Conservation (phyloP, 2,113 vertebrate species). For the Cariama cristata region DNA sequence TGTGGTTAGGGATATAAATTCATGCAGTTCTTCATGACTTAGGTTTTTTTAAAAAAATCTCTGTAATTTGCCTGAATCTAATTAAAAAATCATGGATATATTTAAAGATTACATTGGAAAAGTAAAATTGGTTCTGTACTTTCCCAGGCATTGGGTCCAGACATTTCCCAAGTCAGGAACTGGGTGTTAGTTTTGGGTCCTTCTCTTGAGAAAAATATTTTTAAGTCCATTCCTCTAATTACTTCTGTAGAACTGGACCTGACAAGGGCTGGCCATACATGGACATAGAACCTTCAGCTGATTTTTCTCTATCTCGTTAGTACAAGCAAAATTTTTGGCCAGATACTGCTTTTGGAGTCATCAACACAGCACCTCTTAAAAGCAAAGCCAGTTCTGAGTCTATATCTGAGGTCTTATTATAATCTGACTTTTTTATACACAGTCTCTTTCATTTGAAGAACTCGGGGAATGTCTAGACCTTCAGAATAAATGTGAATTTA, state of each 20-base stretch:
- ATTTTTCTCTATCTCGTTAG: not conserved
- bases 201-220: constrained; percentile 33
- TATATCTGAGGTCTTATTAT: not conserved
- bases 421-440: not conserved
- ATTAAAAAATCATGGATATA: not conserved
- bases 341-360: not conserved
- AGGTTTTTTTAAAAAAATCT: not conserved
- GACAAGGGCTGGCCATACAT: not conserved
- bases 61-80: not conserved
- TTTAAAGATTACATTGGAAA: not conserved
- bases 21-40: not conserved
- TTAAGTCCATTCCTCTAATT: not conserved
- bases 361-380: not conserved
- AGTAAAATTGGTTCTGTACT: not conserved
- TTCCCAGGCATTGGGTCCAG: not conserved
- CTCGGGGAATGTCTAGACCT: not conserved
- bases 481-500: constrained; percentile 15
- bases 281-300: not conserved
- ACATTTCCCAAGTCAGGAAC: not conserved
- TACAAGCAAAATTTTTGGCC: not conserved
- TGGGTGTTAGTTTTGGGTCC: constrained; percentile 17
- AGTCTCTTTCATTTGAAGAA: constrained; percentile 12
- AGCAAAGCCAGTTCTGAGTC: not conserved
- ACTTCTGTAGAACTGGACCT: not conserved
- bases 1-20: not conserved